These are phyloP conservation scores for Penelope pileata DNA, from an alignment of 2,113 vertebrate species.

Conservation along the genomic window DNA sequence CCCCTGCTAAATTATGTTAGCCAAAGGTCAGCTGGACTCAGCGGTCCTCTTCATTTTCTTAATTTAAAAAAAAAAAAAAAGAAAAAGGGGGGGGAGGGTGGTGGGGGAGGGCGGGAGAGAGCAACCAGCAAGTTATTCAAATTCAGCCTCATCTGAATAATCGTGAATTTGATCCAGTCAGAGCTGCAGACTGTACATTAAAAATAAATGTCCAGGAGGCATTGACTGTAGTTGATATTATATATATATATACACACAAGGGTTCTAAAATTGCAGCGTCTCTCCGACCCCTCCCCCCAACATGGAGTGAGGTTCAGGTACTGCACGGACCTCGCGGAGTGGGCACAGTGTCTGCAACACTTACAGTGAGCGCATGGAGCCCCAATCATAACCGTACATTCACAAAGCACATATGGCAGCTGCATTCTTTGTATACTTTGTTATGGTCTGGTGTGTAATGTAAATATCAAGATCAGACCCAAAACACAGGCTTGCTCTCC, in stretches of 20 bases:
- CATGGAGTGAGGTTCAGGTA: slow-evolving; percentile 39
- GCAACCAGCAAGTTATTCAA: slow-evolving; percentile 43
- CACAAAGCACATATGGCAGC: slow-evolving; percentile 32
- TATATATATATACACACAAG: not conserved
- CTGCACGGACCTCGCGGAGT: not conserved
- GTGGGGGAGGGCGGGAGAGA: not conserved
- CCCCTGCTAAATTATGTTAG: slow-evolving; percentile 65
- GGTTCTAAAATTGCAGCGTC: not conserved
- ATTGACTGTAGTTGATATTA: not conserved
- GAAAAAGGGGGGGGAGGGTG: not conserved
- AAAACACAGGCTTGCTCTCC: not conserved
- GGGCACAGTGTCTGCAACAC: not conserved
- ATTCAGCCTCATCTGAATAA: slow-evolving; percentile 57
- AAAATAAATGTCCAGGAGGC: slow-evolving; percentile 58
- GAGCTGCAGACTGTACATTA: slow-evolving; percentile 51
- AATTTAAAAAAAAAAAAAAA: slow-evolving; percentile 5
- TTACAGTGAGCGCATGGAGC: not conserved
- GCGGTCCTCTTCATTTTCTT: slow-evolving; percentile 50
- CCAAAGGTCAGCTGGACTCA: slow-evolving; percentile 74
- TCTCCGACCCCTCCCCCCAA: slow-evolving; percentile 5
- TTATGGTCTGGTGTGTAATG: slow-evolving; percentile 33
- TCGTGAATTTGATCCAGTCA: slow-evolving; percentile 60
- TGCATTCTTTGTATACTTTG: slow-evolving; percentile 44
- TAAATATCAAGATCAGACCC: slow-evolving; percentile 45
- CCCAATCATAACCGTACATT: slow-evolving; percentile 28